Percentiles rank a stretch among this genome's conserved stretches.
phyloP scores from a whole-genome alignment of 2,888 invertebrate species.

The Notodonta ziczac region DNA sequence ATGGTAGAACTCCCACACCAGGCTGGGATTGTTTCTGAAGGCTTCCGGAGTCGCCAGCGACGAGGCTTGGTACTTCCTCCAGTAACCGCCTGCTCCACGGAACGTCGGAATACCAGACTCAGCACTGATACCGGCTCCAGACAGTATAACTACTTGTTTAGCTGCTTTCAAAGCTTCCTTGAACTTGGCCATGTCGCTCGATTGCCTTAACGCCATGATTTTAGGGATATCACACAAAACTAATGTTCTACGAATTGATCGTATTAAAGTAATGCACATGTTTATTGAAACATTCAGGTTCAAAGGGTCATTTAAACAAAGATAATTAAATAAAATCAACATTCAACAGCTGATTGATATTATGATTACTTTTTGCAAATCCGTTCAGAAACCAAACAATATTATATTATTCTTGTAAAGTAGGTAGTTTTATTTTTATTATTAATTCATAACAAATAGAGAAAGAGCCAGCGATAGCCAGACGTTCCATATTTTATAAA shows the following conservation, averaged over 20 bases:
- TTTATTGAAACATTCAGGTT: not conserved
- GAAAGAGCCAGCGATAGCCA: too few species aligned
- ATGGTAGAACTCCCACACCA: constrained; percentile 97
- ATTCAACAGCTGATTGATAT: too few species aligned
- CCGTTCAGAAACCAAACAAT: too few species aligned
- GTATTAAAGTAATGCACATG: constrained; percentile 36
- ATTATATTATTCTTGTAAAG: too few species aligned
- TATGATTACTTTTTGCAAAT: too few species aligned
- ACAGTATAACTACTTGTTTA: constrained; percentile 87
- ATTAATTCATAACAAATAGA: too few species aligned
- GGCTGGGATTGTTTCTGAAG: constrained; percentile 88
- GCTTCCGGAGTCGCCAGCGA: constrained; percentile 89
- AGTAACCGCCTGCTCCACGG: constrained; percentile 91
- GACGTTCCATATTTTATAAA: too few species aligned
- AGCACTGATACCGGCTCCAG: constrained; percentile 92
- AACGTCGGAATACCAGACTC: constrained; percentile 96
- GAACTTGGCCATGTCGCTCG: constrained; percentile 80
- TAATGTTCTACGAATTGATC: constrained; percentile 24
- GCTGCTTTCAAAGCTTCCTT: constrained; percentile 84
- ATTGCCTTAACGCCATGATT: constrained; percentile 47
- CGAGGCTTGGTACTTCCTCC: constrained; percentile 90
- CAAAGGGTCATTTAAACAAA: not conserved
- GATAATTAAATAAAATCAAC: too few species aligned
- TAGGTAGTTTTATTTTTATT: too few species aligned
- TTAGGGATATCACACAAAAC: constrained; percentile 20